Evolutionary conservation across 2,797 vertebrate species (phyloP).

Genomic region (Notamacropus eugenii): DNA sequence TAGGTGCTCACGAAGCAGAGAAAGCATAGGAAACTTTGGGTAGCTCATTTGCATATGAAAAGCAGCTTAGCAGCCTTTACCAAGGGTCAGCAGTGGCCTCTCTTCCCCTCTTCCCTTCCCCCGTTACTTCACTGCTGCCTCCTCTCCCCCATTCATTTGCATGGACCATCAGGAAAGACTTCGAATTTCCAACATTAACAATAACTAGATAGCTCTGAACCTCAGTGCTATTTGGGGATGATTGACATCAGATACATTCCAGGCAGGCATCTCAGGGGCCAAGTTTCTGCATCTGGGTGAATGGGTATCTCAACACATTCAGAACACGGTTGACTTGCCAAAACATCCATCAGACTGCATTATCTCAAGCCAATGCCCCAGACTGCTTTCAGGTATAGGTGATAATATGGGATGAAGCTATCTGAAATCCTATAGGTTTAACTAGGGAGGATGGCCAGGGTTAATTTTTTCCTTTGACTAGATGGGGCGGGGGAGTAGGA

Average conservation of each 20-base stretch:
- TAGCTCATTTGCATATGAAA: neutral
- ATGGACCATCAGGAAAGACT: neutral
- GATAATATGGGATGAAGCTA: too few species aligned
- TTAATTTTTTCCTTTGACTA: too few species aligned
- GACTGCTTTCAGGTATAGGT: too few species aligned
- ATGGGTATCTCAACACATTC: too few species aligned
- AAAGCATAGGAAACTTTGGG: neutral
- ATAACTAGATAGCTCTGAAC: neutral
- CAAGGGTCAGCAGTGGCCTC: neutral
- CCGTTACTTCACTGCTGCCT: too few species aligned
- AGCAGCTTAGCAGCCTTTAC: neutral
- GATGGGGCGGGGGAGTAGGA: too few species aligned
- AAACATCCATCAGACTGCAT: too few species aligned
- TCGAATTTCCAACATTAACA: neutral
- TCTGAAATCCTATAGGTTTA: too few species aligned
- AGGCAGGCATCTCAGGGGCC: neutral
- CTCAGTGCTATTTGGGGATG: neutral
- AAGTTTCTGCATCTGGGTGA: neutral
- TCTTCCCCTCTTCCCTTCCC: too few species aligned
- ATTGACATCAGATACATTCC: neutral
- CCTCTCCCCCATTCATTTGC: neutral
- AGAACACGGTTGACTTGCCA: too few species aligned
- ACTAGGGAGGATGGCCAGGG: too few species aligned
- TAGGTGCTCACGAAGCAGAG: neutral
- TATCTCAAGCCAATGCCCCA: too few species aligned